Evolutionary conservation across 2,888 invertebrate species (phyloP), one percentile per base, ranked within the genome.

Genomic region (Choreutis nemorana): DNA sequence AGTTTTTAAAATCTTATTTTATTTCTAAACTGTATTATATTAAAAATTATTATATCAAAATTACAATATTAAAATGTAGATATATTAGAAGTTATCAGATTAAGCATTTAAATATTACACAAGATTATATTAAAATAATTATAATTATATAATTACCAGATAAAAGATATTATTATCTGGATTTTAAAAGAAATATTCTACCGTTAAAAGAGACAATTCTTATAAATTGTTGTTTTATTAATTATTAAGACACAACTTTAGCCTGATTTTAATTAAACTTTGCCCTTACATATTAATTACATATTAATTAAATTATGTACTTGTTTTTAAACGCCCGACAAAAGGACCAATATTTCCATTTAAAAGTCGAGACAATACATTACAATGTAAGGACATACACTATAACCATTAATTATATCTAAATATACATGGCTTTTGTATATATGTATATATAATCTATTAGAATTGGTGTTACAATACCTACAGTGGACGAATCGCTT

Each of bases 401-500:
- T 10, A 23, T 12, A 33, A 32, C 22, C 20, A 28, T n/a, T 27
- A 15, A 15, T 30, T 28, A 29, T 12, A 31, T 23, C 12, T 27
- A 23, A 10, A 29, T 16, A 16, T 23, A n/a, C 28, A 22, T 9
- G 5, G 3, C 3, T 22, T 12, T 22, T 26, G 40, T 42, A 45
- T 30, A 35, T 41, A 35, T 30, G 37, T 16, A 39, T 32, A 34
- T 41, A 39, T 40, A 33, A 44, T 46, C 63, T 66, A 60, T 50
- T 35, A 50, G 48, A 57, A 63, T 77, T 78, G 77, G 77, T 78
- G 77, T 78, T 65, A 40, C 42, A 41, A 51, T 70, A 77, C 77
- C 75, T 75, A 59, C 75, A 77, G 75, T 73, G 75, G 77, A 77
- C 77, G 73, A 59, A 54, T 57, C 57, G 61, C 64, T 57, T 55